A percentile compares a stretch with the other conserved stretches of the same genome.
Conservation (phyloP, 2,888 invertebrate genomes). For the Apomyelois bistriatella region DNA sequence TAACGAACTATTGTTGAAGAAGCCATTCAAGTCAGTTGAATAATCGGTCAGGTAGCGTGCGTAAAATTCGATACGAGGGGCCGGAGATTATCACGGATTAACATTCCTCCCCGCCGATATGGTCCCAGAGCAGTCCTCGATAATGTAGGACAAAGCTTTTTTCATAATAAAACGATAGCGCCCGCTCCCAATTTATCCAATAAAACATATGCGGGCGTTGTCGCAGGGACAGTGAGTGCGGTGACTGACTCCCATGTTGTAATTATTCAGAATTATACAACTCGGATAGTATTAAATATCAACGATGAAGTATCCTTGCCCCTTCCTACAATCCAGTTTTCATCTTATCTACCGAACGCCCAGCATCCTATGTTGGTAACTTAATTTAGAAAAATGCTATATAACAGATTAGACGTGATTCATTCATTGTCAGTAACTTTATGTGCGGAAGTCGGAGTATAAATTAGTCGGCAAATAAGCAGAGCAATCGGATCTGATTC, state of each 20-base stretch:
- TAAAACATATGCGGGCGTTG: constrained; percentile 73
- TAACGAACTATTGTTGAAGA: constrained; percentile 57
- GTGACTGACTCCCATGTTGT: constrained; percentile 54
- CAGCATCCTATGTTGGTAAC: background rate
- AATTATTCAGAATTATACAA: constrained; percentile 64
- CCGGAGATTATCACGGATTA: constrained; percentile 72
- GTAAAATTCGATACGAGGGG: constrained; percentile 67
- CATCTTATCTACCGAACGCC: background rate
- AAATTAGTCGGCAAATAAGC: constrained; percentile 23
- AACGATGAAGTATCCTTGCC: constrained; percentile 22
- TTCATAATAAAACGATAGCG: constrained; percentile 50
- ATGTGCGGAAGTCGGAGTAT: constrained; percentile 18
- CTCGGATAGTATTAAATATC: constrained; percentile 46
- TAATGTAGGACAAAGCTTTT: constrained; percentile 54
- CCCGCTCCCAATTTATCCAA: constrained; percentile 65
- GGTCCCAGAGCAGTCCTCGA: constrained; percentile 42
- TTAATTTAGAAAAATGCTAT: constrained; percentile 8
- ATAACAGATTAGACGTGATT: constrained; percentile 14
- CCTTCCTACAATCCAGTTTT: constrained; percentile 1
- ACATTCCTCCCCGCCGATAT: constrained; percentile 60
- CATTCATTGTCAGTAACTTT: constrained; percentile 15
- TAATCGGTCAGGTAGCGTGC: constrained; percentile 71
- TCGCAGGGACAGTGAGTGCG: constrained; percentile 37
- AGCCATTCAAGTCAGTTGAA: constrained; percentile 65
- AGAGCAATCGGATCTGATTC: constrained; percentile 20